Percentiles rank a stretch among this genome's conserved stretches.
Conservation (phyloP, 2,888 invertebrate species). For the Endomychus coccineus region DNA sequence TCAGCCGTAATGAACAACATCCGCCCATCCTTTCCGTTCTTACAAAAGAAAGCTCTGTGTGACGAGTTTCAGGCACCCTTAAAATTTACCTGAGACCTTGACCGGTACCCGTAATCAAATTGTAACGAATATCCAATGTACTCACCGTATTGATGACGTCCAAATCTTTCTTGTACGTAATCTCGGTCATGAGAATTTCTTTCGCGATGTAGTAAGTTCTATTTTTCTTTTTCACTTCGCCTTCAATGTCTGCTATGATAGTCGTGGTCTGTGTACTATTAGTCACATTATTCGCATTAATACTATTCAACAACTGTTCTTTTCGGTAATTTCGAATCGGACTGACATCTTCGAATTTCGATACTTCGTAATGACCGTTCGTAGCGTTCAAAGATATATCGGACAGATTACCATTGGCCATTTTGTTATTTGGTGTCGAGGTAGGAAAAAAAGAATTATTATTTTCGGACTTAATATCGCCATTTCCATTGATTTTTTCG, state of each 20-base stretch:
- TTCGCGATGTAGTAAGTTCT: constrained; percentile 80
- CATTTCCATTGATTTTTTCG: constrained; percentile 18
- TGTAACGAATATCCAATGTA: neutral
- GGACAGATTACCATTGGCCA: constrained; percentile 38
- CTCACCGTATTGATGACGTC: constrained; percentile 75
- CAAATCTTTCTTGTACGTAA: constrained; percentile 90
- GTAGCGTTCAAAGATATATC: constrained; percentile 42
- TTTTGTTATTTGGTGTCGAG: constrained; percentile 42
- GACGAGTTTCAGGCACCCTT: no score
- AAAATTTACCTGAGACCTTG: no score
- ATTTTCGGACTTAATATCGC: constrained; percentile 27
- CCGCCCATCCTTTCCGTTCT: no score
- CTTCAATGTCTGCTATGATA: constrained; percentile 42
- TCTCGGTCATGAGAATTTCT: constrained; percentile 91
- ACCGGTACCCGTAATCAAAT: no score
- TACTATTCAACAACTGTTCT: constrained; percentile 40
- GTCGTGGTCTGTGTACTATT: constrained; percentile 35
- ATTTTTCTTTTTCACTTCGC: constrained; percentile 47
- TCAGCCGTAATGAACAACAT: no score
- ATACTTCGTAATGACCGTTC: constrained; percentile 35
- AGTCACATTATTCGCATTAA: constrained; percentile 36
- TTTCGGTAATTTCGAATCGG: constrained; percentile 34
- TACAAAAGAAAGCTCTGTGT: no score
- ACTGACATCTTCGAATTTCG: constrained; percentile 28
- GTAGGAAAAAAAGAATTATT: constrained; percentile 40